Conservation (phyloP, 2,888 invertebrate species). For the Trileptium ribeirensis region DNA sequence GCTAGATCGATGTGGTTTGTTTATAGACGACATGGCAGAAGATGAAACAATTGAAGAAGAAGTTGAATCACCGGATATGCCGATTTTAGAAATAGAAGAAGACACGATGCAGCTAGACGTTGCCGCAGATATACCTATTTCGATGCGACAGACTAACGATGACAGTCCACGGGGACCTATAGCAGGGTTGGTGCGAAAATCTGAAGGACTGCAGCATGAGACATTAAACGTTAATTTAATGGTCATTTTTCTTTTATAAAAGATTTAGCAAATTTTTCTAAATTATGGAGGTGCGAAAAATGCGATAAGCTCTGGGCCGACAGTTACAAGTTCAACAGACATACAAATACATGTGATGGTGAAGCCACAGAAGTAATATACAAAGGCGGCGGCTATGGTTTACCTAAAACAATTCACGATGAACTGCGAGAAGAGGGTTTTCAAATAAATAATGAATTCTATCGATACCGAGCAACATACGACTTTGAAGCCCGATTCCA, state of each 20-base stretch:
- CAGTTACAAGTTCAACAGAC: background rate
- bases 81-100: background rate
- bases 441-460: background rate
- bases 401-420: slow-evolving; percentile 6
- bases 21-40: background rate
- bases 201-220: background rate
- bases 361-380: background rate
- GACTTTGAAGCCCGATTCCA: slow-evolving; percentile 5
- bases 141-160: no score
- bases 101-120: background rate
- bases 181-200: background rate
- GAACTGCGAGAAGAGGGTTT: slow-evolving; percentile 1
- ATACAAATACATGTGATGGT: background rate
- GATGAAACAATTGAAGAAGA: no score
- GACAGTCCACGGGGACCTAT: background rate
- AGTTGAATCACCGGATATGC: background rate
- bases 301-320: background rate
- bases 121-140: no score
- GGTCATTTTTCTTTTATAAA: background rate
- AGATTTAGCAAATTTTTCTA: background rate
- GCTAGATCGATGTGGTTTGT: background rate
- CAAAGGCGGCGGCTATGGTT: background rate
- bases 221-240: background rate
- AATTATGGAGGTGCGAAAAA: background rate
- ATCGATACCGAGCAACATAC: background rate